Percentiles rank a stretch among this genome's conserved stretches.
phyloP scores from a whole-genome alignment of 2,888 invertebrate genomes.

The Caenorhabditis panamensis region DNA sequence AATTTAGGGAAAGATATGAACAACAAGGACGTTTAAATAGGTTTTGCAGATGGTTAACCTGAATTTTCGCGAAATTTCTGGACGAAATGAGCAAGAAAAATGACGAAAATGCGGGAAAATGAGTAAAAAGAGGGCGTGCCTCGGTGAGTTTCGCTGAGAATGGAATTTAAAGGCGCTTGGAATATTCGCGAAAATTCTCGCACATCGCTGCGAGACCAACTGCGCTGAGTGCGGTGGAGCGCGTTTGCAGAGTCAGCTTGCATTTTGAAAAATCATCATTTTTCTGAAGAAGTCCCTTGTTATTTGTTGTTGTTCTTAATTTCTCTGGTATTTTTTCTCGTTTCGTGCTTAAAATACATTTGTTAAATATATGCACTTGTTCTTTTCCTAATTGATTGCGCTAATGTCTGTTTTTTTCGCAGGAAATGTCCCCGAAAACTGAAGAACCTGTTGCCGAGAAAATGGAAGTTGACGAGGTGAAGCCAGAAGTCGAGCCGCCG shows the following conservation, averaged over 20 bases:
- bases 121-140: conserved; percentile 39
- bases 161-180: conserved; percentile 51
- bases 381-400: no score
- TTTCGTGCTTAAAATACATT: no score
- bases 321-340: background rate
- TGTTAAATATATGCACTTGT: no score
- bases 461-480: conserved; percentile 75
- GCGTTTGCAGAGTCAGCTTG: conserved; percentile 11
- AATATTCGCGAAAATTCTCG: conserved; percentile 59
- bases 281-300: conserved; percentile 16
- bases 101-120: conserved; percentile 12
- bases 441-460: conserved; percentile 62
- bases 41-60: background rate
- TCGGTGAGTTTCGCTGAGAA: conserved; percentile 12
- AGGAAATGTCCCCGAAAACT: conserved; percentile 38
- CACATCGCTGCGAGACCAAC: conserved; percentile 48
- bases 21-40: background rate
- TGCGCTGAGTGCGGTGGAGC: conserved; percentile 29
- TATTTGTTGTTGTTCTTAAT: conserved; percentile 5
- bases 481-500: conserved; percentile 57
- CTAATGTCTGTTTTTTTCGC: background rate
- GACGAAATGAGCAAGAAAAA: conserved; percentile 30
- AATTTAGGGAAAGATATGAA: background rate
- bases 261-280: conserved; percentile 58
- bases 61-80: conserved; percentile 26